A percentile compares a stretch with the other conserved stretches of the same genome.
Conservation (phyloP, 2,113 vertebrate genomes). For the Tragulus kanchil region DNA sequence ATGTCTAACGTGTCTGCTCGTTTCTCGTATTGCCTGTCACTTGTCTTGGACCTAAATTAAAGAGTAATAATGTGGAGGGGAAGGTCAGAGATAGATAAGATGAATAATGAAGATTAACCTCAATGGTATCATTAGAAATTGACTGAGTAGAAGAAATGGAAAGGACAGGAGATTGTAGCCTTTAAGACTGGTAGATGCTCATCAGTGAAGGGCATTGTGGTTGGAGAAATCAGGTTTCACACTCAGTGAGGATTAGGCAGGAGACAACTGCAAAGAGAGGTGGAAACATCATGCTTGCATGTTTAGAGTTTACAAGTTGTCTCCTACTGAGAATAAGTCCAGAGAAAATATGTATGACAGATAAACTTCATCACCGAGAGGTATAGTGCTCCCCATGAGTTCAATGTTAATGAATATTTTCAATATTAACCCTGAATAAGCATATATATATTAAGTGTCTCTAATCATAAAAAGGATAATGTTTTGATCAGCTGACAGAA, state of each 20-base stretch:
- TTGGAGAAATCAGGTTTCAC: slow-evolving; percentile 73
- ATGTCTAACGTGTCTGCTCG: slow-evolving; percentile 66
- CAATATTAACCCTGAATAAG: background rate
- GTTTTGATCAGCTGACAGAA: background rate
- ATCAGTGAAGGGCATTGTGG: slow-evolving; percentile 77
- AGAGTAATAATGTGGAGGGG: slow-evolving; percentile 57
- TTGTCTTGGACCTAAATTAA: slow-evolving; percentile 84
- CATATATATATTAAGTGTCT: background rate
- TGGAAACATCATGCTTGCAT: background rate
- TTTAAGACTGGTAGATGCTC: slow-evolving; percentile 62
- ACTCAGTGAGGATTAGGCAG: slow-evolving; percentile 57
- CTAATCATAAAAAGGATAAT: background rate
- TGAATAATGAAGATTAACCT: slow-evolving; percentile 82
- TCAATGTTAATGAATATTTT: background rate
- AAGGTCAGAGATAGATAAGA: slow-evolving; percentile 62
- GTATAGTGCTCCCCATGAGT: background rate
- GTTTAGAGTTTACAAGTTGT: background rate
- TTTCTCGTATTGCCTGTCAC: slow-evolving; percentile 59
- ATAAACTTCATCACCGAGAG: background rate
- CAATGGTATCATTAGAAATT: slow-evolving; percentile 76
- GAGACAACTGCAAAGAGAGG: background rate
- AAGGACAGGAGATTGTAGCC: slow-evolving; percentile 60
- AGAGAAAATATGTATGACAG: too few relatives aligned
- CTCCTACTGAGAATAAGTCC: too few relatives aligned
- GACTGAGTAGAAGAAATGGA: slow-evolving; percentile 70